Conservation (phyloP, 1,140 invertebrate species). For the Zaprionus inermis region DNA sequence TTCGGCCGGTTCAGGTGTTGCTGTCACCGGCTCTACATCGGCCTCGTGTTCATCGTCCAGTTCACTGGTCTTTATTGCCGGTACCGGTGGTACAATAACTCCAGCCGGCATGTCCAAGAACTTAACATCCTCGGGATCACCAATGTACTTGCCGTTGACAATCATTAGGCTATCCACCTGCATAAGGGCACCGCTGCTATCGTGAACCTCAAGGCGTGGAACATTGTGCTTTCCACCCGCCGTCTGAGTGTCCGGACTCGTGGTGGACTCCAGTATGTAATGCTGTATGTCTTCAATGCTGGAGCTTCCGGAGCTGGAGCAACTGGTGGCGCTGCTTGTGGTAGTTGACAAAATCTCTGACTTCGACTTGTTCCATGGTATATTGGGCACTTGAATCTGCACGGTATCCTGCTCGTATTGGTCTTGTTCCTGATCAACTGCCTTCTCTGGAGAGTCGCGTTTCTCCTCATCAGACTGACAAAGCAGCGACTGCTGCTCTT, state of each 20-base stretch:
- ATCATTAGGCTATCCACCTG: conserved; percentile 86
- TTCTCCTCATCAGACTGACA: conserved; percentile 75
- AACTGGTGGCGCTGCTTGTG: conserved; percentile 69
- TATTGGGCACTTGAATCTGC: conserved; percentile 86
- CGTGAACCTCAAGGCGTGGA: conserved; percentile 88
- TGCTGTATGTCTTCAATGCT: conserved; percentile 84
- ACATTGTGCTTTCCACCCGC: conserved; percentile 79
- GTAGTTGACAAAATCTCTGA: conserved; percentile 67
- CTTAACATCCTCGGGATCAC: conserved; percentile 83
- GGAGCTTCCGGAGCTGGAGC: conserved; percentile 70
- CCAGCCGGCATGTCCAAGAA: conserved; percentile 75
- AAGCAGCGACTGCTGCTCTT: conserved; percentile 63
- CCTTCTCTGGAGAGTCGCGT: conserved; percentile 84
- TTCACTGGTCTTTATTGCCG: conserved; percentile 65
- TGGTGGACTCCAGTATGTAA: conserved; percentile 83
- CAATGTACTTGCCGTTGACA: conserved; percentile 84
- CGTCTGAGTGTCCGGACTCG: conserved; percentile 82
- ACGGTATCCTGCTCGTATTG: conserved; percentile 85
- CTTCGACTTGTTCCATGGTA: conserved; percentile 86
- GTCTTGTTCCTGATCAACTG: conserved; percentile 85
- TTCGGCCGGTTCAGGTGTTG: conserved; percentile 74
- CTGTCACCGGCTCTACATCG: conserved; percentile 72
- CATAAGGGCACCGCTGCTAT: conserved; percentile 88
- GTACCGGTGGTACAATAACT: conserved; percentile 57
- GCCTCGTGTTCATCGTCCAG: conserved; percentile 60